Base-by-base conservation (phyloP, 2,797 vertebrate species). In the Gadopsis bispinosus region DNA sequence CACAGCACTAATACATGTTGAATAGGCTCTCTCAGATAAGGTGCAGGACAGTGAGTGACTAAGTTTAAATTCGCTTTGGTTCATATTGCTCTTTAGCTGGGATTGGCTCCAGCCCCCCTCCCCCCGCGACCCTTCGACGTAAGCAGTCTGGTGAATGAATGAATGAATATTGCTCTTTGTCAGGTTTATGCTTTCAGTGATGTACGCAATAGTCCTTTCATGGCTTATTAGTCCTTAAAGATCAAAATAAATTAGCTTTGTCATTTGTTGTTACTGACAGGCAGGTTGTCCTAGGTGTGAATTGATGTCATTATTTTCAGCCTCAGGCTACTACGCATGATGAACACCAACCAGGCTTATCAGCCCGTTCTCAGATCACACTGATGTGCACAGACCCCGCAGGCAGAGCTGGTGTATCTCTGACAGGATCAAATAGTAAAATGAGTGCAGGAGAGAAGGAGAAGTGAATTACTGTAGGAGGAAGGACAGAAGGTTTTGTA, bases 381-480 rank as follows among this genome's bases (percentile, higher is more conserved):
- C 87, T 83, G 83, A 92, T 92, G 88, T 77, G 19, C 69, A 79
- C 69, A 83, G 75, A 87, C 86, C 90, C 89, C 54, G 82, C 88
- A 88, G 92, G 91, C 92, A 92, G 79, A 85, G 83, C 88, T 79
- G 87, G 60, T 89, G 62, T 90, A 90, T 92, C 86, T 90, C 85
- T 75, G 81, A 87, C 66, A 87, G 81, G 90, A 94, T 93, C 91
- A 93, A 90, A 92, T 87, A 83, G 80, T 83, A 85, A 90, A 92
- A 89, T 78, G 77, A 88, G 88, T 85, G 72, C 84, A 86, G 70
- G 66, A 89, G 69, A 75, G 53, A 77, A 71, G 65, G 70, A 71
- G 69, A 77, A 75, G 76, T 82, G 71, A 77, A 85, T 83, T 77
- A 81, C 62, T 72, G 63, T 71, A 71, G 77, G 45, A 83, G 58